Base-by-base conservation (phyloP, 2,888 invertebrate species). In the Drosophila macrospina region DNA sequence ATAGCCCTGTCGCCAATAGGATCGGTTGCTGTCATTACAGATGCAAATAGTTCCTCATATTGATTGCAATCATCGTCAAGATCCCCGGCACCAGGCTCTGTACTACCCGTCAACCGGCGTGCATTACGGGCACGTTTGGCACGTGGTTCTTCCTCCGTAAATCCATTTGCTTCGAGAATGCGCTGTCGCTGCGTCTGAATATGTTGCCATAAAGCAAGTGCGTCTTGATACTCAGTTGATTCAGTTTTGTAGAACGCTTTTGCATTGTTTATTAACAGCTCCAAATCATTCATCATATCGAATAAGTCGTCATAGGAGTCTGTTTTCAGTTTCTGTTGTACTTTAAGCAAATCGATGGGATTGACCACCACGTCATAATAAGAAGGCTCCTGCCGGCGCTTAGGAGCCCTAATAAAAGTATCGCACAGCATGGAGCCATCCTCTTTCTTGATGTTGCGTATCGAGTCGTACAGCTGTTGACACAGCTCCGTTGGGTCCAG, bases 241-340 rank as follows among this genome's bases (percentile, higher is more conserved):
- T 95, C 96, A 13, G 95, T 94, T 93, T 98, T 98, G 91, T 99
- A 99, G 93, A 98, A 99, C 7, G 97, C 96, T 91, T 98, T 98
- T 0, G 99, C 98, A 93, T 99, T 99, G 83, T 95, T 97, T 28
- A 98, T 96, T 86, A 99, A 94, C 34, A 98, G 93, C 89, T 98
- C 97, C 78, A 99, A 95, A 91, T 99, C 99, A 7, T 95, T 94
- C 37, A 97, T 95, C 69, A 99, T 93, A 89, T 98, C 98, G 30
- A 98, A 98, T 78, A 99, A 94, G 90, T 98, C 98, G 79, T 97
- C 96, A 92, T 99, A 99, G 57, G 98, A 98, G 84, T 99, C 99
- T 0, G 97, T 98, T 94, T 98, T 98, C 8, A 99, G 93, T 91
- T 99, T 99, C 90, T 98, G 98, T 91, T 99, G 98, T 3, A 99